Evolutionary conservation across 2,888 invertebrate species (phyloP), one percentile per base, ranked within the genome.

Genomic region (Hyposoter didymator): DNA sequence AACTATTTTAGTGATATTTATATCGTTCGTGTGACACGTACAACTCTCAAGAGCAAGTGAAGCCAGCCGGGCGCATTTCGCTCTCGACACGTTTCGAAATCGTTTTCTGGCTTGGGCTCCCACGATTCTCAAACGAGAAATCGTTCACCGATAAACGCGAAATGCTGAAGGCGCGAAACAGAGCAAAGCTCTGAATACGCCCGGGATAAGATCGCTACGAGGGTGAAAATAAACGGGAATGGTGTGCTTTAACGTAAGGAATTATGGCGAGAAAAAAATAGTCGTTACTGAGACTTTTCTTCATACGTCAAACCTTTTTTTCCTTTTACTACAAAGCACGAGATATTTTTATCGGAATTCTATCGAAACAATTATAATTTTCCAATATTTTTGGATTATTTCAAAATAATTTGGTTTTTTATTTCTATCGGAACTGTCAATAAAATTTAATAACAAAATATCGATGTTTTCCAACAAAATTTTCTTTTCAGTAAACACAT

Each of bases 1-100:
- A 49, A 59, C 72, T 79, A 76, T 84, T 85, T 79, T 69, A 84
- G 76, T 55, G 82, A 85, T 87, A 87, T 85, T 87, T 85, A 87
- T 87, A 81, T 80, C 76, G 72, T 72, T 45, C 59, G 47, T 76
- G 70, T 76, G 76, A 66, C 70, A 72, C 66, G 78, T 73, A 67
- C 52, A 66, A 32, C 35, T 45, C 10, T 47, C 70, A 73, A 73
- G 45, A 76, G 47, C 55, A 59, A 17, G 52, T 35, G 43, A 35
- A 47, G 17, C 19, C 35, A 74, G 74, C 47, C 69, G 6, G 14
- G 49, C 28, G 8, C 39, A 73, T 73, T 78, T 78, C 47, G 22
- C 70, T 28, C n/a, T 35, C 70, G 67, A 47, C 32, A 66, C 70
- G 70, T 72, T 72, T 35, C 80, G 62, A 75, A 80, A 84, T 80